Conservation (phyloP, 2,888 invertebrate species). For the Baccha elongata region DNA sequence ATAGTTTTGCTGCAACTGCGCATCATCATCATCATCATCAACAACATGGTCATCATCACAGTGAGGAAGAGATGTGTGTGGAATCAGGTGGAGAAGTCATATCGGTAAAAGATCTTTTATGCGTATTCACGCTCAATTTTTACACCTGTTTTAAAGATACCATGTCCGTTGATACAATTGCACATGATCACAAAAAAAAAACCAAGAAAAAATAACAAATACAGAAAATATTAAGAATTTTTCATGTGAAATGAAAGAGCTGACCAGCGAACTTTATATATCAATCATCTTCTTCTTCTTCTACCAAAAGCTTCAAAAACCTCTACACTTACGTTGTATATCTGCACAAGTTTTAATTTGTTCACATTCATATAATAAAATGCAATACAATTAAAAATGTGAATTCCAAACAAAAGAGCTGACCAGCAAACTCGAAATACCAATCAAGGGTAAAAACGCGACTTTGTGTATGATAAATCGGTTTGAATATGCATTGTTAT, state of each 20-base stretch:
- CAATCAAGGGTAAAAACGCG: slow-evolving; percentile 4
- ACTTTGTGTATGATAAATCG: slow-evolving; percentile 49
- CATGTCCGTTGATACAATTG: background rate
- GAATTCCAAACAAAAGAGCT: slow-evolving; percentile 46
- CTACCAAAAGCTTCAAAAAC: background rate
- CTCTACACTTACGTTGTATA: too few species aligned
- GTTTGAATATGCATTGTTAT: slow-evolving; percentile 17
- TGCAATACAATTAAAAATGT: too few species aligned
- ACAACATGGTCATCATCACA: slow-evolving; percentile 27
- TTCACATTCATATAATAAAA: too few species aligned
- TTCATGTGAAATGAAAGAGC: background rate
- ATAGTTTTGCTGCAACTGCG: background rate
- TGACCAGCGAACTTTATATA: slow-evolving; percentile 33
- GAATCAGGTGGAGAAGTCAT: slow-evolving; percentile 33
- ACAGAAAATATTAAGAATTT: background rate
- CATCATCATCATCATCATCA: slow-evolving; percentile 17
- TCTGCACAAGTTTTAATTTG: too few species aligned
- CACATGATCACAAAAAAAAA: background rate
- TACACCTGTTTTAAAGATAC: slow-evolving; percentile 59
- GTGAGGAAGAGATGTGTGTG: slow-evolving; percentile 11
- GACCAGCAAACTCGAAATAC: slow-evolving; percentile 40
- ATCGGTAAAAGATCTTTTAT: slow-evolving; percentile 60
- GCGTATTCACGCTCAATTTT: slow-evolving; percentile 25
- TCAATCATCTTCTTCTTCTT: background rate
- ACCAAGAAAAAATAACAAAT: background rate